Conservation (phyloP, 2,888 invertebrate genomes). For the Dryococelus australis region DNA sequence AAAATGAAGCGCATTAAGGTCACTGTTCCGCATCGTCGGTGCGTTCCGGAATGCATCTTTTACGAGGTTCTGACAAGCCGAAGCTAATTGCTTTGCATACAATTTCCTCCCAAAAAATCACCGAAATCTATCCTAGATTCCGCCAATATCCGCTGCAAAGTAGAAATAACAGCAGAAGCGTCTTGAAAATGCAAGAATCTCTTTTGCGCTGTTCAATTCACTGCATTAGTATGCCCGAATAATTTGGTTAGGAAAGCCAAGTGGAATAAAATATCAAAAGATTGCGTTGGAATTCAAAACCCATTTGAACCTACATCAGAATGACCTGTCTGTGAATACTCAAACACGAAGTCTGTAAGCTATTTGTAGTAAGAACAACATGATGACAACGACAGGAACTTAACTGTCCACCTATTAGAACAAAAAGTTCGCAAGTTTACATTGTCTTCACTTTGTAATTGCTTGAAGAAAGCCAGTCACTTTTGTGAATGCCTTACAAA, state of each 20-base stretch:
- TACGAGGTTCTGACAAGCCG: conserved; percentile 4
- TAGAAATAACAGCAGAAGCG: not conserved
- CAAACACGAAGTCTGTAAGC: too few relatives aligned
- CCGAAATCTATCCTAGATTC: not conserved
- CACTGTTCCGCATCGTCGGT: not conserved
- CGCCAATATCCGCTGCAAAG: not conserved
- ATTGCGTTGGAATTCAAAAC: too few relatives aligned
- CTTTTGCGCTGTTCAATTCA: not conserved
- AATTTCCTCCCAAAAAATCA: not conserved
- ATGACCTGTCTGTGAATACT: too few relatives aligned
- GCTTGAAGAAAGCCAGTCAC: too few relatives aligned
- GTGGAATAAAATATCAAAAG: too few relatives aligned
- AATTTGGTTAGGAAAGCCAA: too few relatives aligned
- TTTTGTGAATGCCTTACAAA: too few relatives aligned
- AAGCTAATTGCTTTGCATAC: not conserved
- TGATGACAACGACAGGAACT: not conserved
- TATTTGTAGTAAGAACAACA: not conserved
- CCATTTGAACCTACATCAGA: too few relatives aligned
- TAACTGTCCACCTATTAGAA: not conserved
- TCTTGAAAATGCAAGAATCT: not conserved
- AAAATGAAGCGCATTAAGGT: not conserved
- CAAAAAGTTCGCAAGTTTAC: too few relatives aligned
- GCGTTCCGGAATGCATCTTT: not conserved
- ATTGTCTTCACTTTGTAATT: too few relatives aligned
- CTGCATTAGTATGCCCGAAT: not conserved